Evolutionary conservation across 2,888 invertebrate genomes (phyloP).

Genomic region (Cheilosia scutellata): DNA sequence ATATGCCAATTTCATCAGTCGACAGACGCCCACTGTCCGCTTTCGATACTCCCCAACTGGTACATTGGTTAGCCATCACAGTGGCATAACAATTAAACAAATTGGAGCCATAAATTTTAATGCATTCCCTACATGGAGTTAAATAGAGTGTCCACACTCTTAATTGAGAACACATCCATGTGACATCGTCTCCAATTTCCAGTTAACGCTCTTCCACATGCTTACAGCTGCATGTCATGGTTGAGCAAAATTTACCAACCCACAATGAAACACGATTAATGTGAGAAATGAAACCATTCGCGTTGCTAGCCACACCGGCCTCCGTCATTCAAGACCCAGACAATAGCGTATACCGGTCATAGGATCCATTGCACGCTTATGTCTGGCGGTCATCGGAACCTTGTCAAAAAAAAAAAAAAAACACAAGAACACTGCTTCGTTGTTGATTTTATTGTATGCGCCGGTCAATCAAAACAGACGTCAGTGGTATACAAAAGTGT

Average conservation of each 20-base stretch:
- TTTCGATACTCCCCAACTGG: too few relatives aligned
- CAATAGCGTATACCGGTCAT: constrained; percentile 44
- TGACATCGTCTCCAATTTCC: constrained; percentile 42
- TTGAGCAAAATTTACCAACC: constrained; percentile 27
- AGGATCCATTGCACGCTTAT: constrained; percentile 68
- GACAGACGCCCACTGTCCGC: too few relatives aligned
- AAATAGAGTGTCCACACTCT: constrained; percentile 23
- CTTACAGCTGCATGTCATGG: constrained; percentile 17
- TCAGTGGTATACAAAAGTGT: neutral
- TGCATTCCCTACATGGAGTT: constrained; percentile 38
- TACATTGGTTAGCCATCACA: too few relatives aligned
- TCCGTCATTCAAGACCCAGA: constrained; percentile 6
- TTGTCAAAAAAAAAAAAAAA: constrained; percentile 7
- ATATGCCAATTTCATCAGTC: too few relatives aligned
- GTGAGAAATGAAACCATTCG: constrained; percentile 45
- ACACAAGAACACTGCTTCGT: neutral
- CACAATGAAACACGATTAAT: constrained; percentile 54
- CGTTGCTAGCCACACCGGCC: constrained; percentile 40
- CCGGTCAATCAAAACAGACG: neutral
- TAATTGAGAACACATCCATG: constrained; percentile 35
- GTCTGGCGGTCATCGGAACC: constrained; percentile 70
- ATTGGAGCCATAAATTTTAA: constrained; percentile 43
- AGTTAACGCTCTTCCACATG: constrained; percentile 39
- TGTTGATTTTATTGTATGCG: neutral
- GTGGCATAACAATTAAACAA: constrained; percentile 21